Conservation (phyloP, 2,888 invertebrate genomes). For the Harpagoxenus sublaevis region DNA sequence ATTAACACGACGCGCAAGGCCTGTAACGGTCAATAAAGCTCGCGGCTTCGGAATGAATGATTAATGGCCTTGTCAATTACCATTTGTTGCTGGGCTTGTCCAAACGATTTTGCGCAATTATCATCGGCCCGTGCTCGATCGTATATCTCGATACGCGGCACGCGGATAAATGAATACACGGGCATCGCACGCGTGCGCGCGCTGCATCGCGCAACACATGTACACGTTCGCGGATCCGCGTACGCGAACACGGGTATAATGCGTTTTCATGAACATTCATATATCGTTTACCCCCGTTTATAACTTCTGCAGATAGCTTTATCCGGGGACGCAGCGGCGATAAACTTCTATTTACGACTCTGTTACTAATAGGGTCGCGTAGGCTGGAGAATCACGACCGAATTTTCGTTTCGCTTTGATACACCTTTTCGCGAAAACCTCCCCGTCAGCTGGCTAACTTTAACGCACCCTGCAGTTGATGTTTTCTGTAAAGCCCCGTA, state of each 20-base stretch:
- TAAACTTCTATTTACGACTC: conserved; percentile 48
- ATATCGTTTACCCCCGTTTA: conserved; percentile 67
- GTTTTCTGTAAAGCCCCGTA: conserved; percentile 12
- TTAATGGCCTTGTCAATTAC: conserved; percentile 80
- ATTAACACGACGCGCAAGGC: conserved; percentile 72
- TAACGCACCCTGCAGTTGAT: conserved; percentile 32
- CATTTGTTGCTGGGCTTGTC: conserved; percentile 72
- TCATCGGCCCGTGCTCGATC: conserved; percentile 57
- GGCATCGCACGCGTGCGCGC: background rate
- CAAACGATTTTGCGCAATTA: conserved; percentile 78
- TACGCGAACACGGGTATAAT: conserved; percentile 50
- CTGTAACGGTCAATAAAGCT: conserved; percentile 76
- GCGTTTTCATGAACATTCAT: conserved; percentile 53
- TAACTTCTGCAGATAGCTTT: conserved; percentile 63
- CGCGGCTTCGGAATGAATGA: conserved; percentile 75
- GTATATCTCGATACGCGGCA: conserved; percentile 46
- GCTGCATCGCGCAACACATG: background rate
- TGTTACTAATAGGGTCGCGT: conserved; percentile 46
- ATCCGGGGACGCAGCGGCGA: conserved; percentile 27
- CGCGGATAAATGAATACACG: conserved; percentile 41
- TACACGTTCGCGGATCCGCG: background rate
- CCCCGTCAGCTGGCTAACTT: conserved; percentile 2
- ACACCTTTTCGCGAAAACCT: background rate
- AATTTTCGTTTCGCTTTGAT: conserved; percentile 36
- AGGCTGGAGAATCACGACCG: conserved; percentile 23